Conservation (phyloP, 2,113 vertebrate species). For the Reinhardtius hippoglossoides region DNA sequence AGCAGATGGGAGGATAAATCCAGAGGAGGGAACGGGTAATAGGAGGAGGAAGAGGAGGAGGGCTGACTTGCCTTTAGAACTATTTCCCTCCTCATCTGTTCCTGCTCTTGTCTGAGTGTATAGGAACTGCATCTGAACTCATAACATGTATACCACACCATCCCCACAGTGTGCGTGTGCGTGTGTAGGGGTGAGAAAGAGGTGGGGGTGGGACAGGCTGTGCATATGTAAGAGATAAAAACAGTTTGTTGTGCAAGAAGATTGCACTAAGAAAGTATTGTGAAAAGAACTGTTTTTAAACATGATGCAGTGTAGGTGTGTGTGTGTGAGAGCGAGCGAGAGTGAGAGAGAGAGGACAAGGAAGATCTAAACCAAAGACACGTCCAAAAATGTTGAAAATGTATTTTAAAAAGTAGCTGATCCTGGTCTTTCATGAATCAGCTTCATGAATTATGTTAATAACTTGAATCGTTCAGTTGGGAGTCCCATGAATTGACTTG, state of each 20-base stretch:
- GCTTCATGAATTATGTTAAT: too few relatives aligned
- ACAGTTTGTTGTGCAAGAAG: too few relatives aligned
- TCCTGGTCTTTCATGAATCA: too few relatives aligned
- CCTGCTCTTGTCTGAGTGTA: constrained; percentile 21
- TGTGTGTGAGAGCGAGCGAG: background rate
- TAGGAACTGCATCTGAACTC: constrained; percentile 47
- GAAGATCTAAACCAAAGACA: background rate
- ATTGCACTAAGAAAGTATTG: too few relatives aligned
- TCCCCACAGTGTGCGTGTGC: constrained; percentile 12
- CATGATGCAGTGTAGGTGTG: too few relatives aligned
- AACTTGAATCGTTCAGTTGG: too few relatives aligned
- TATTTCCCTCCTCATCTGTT: constrained; percentile 48
- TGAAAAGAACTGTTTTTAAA: too few relatives aligned
- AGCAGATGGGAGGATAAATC: constrained; percentile 63
- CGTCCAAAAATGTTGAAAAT: background rate
- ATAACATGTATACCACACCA: constrained; percentile 49
- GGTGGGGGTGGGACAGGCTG: background rate
- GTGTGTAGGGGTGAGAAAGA: background rate
- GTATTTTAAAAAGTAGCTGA: background rate
- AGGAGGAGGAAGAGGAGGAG: constrained; percentile 2
- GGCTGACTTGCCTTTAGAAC: constrained; percentile 45
- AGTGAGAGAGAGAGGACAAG: background rate
- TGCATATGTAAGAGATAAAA: background rate
- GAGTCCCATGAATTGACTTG: too few relatives aligned
- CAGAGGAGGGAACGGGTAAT: constrained; percentile 33